phyloP scores from a whole-genome alignment of 2,888 invertebrate species.

The Lasioglossum vierecki region DNA sequence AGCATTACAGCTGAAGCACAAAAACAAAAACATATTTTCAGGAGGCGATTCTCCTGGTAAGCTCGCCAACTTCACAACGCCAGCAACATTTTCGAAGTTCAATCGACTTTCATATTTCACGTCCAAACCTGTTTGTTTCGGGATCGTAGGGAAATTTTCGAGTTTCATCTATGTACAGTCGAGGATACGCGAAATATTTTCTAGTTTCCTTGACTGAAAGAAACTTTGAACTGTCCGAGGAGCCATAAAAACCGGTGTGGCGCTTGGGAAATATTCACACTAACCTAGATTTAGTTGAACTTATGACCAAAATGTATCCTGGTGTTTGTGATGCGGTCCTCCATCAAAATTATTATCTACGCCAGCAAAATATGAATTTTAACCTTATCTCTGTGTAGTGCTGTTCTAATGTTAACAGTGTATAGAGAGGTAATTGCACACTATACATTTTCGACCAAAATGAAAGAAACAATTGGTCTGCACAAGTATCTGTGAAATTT shows the following conservation, averaged over 20 bases:
- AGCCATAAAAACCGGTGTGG: neutral
- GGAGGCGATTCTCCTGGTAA: neutral
- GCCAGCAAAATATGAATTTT: too few relatives aligned
- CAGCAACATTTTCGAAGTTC: neutral
- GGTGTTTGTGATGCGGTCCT: neutral
- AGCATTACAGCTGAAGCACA: neutral
- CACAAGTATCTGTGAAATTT: too few relatives aligned
- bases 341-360: too few relatives aligned
- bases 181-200: neutral
- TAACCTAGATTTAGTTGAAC: neutral
- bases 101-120: neutral
- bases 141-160: neutral
- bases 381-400: too few relatives aligned
- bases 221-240: neutral
- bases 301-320: neutral
- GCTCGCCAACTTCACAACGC: neutral
- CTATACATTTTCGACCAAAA: too few relatives aligned
- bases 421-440: too few relatives aligned
- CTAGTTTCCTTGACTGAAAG: neutral
- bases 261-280: neutral
- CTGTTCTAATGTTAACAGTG: too few relatives aligned
- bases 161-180: neutral
- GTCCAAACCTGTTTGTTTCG: neutral
- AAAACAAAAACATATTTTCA: neutral
- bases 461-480: too few relatives aligned